A percentile compares a stretch with the other conserved stretches of the same genome.
These are phyloP conservation scores for Columba janthina DNA, from an alignment of 2,113 vertebrate genomes.

Conservation along the genomic window DNA sequence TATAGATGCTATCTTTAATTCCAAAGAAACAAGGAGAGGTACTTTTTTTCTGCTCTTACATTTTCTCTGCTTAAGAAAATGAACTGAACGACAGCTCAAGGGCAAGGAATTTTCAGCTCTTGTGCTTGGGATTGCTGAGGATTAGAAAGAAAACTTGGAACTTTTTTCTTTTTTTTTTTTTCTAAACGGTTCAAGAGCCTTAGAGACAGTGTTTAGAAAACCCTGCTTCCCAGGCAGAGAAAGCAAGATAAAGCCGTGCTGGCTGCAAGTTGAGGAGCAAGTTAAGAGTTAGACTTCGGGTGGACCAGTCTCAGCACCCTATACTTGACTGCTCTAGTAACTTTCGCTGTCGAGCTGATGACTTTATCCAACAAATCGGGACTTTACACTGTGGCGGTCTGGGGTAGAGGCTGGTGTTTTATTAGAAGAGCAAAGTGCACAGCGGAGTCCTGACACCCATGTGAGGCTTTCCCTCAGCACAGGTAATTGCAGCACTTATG, in stretches of 20 bases:
- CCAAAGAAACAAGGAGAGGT: neutral
- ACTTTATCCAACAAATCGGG: neutral
- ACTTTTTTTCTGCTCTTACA: neutral
- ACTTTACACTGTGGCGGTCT: rapidly evolving
- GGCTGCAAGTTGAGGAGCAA: neutral
- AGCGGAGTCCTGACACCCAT: rapidly evolving
- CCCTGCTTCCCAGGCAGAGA: neutral
- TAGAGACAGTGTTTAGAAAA: neutral
- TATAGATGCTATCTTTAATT: neutral
- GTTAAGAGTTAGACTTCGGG: neutral
- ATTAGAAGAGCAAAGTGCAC: rapidly evolving
- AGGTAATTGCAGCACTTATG: neutral
- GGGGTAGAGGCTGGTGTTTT: neutral
- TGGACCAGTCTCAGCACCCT: neutral
- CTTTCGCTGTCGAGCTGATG: neutral
- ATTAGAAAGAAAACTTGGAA: neutral
- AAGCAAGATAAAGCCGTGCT: neutral
- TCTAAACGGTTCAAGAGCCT: neutral
- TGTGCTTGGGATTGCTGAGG: neutral
- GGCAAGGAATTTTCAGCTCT: neutral
- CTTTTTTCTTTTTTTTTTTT: neutral
- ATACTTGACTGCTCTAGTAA: neutral
- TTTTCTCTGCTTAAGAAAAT: neutral
- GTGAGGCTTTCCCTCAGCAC: neutral
- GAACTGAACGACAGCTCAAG: neutral